phyloP scores from a whole-genome alignment of 2,888 invertebrate species.

The Anaspis maculata region DNA sequence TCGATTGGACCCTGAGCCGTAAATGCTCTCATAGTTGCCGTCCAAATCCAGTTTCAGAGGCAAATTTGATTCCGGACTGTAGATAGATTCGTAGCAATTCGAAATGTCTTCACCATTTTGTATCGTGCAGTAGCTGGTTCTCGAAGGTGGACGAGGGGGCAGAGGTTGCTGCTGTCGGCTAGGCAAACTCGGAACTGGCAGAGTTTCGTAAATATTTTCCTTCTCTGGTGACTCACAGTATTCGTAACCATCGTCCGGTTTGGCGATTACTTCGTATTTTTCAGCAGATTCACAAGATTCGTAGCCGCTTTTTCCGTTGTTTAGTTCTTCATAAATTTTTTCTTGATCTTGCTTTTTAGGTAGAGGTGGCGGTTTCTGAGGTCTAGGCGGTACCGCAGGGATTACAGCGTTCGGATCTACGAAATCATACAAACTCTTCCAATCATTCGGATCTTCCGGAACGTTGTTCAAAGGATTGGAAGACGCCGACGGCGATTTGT shows the following conservation, averaged over 20 bases:
- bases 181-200: constrained; percentile 24
- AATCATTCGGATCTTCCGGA: constrained; percentile 15
- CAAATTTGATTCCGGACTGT: constrained; percentile 21
- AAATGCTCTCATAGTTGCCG: constrained; percentile 25
- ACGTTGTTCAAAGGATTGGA: not conserved
- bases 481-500: constrained; percentile 16
- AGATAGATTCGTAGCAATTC: constrained; percentile 53
- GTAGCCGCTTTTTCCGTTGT: constrained; percentile 28
- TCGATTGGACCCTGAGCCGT: constrained; percentile 28
- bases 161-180: constrained; percentile 44
- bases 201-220: constrained; percentile 49
- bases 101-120: constrained; percentile 49
- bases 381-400: constrained; percentile 17
- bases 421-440: constrained; percentile 23
- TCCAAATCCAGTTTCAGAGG: constrained; percentile 11
- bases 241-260: constrained; percentile 47
- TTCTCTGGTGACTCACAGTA: constrained; percentile 43
- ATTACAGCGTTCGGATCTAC: constrained; percentile 16
- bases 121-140: constrained; percentile 48
- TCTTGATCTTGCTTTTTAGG: constrained; percentile 20
- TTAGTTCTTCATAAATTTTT: constrained; percentile 28
- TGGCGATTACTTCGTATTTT: constrained; percentile 25
- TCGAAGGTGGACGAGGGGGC: constrained; percentile 39
- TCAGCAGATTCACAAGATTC: constrained; percentile 47
- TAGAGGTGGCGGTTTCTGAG: constrained; percentile 8